Base-by-base conservation (phyloP, 2,888 invertebrate genomes). In the Microctonus hyperodae region DNA sequence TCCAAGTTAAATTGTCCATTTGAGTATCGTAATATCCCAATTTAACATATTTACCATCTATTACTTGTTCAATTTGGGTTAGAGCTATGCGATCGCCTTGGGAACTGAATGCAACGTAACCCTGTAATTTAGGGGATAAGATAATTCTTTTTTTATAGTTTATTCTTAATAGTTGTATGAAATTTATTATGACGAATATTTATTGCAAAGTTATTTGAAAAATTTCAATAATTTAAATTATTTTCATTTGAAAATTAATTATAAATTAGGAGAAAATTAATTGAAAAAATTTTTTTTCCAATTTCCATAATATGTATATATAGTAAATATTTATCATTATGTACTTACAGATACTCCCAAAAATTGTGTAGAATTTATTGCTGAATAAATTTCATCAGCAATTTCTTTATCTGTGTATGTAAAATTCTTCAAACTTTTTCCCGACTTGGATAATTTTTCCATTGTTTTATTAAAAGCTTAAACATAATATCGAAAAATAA, bases 311-410 rank as follows among this genome's bases (percentile, higher is more conserved):
- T 28, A 28, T n/a, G n/a, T 5, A 7, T 28, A 28, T 28, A 3
- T n/a, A n/a, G n/a, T n/a, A n/a, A n/a, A n/a, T n/a, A n/a, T n/a
- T n/a, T n/a, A n/a, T n/a, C n/a, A n/a, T n/a, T n/a, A n/a, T n/a
- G n/a, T 64, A 89, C 94, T 90, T 86, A 98, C 98, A 81, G 98
- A 99, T 71, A 99, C 95, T 71, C 99, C 99, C 63, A 96, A 88
- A 85, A 99, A 99, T 79, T 96, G 94, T 22, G 98, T 98, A n/a
- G 96, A 94, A 86, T 98, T 98, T 87, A 99, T 97, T 44, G 98
- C 98, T 70, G 95, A 92, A 86, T 98, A 98, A 80, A 99, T 95
- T 84, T 96, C 95, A 83, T 95, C 93, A 9, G 96, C 96, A 68
- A 97, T 97, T 81, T 94, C 92, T 82, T 94, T 93, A 85, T 97